Conservation (phyloP, 1,140 invertebrate species). For the Belonocnema kinseyi region DNA sequence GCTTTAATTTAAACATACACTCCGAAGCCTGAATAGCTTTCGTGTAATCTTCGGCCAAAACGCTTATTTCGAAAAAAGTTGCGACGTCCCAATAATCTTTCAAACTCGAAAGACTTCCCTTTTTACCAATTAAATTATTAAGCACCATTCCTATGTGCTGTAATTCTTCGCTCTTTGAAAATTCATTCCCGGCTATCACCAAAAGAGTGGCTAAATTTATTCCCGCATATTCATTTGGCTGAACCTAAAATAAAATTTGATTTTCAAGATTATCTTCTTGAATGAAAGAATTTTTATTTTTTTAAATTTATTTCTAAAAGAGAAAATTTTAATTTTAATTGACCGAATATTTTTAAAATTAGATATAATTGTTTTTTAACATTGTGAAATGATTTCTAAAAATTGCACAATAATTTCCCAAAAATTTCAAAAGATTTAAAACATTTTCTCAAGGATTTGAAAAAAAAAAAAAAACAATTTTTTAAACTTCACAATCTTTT, state of each 20-base stretch:
- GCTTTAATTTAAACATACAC: slow-evolving; percentile 99
- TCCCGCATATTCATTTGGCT: slow-evolving; percentile 99
- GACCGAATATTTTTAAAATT: too few species aligned
- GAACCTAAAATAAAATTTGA: slow-evolving; percentile 78
- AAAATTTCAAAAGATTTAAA: too few species aligned
- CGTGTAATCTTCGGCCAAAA: slow-evolving; percentile 96
- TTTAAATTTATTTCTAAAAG: too few species aligned
- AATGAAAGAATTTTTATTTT: too few species aligned
- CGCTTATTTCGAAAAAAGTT: slow-evolving; percentile 99
- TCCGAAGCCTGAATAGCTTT: slow-evolving; percentile 98
- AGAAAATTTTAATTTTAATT: too few species aligned
- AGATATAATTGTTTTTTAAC: too few species aligned
- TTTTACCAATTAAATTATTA: slow-evolving; percentile 98
- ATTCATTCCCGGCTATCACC: slow-evolving; percentile 98
- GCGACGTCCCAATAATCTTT: slow-evolving; percentile 99
- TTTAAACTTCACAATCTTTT: too few species aligned
- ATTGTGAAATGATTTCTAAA: too few species aligned
- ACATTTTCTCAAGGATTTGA: too few species aligned
- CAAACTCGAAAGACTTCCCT: slow-evolving; percentile 93
- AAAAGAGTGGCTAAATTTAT: slow-evolving; percentile 98
- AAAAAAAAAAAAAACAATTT: too few species aligned
- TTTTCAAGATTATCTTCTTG: neutral
- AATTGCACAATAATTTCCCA: too few species aligned
- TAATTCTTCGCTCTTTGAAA: slow-evolving; percentile 92
- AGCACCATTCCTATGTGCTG: slow-evolving; percentile 95